These are phyloP conservation scores for Drosophila takahashii DNA, from an alignment of 1,140 invertebrate species.

Conservation along the genomic window DNA sequence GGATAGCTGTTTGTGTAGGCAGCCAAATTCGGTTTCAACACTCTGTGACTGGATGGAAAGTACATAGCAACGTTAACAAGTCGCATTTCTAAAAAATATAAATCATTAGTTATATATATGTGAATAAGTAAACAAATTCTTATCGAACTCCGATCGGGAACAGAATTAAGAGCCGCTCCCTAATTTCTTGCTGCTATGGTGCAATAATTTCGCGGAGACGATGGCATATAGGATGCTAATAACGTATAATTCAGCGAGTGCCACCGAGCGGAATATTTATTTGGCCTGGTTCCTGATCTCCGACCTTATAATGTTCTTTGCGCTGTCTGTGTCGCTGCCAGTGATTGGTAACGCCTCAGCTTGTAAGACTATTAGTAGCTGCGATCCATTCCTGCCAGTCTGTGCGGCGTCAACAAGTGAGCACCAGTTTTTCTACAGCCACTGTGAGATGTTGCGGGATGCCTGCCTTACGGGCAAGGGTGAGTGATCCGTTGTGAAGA, in stretches of 20 bases:
- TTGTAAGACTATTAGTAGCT: slow-evolving; percentile 55
- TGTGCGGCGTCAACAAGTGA: slow-evolving; percentile 62
- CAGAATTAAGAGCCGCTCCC: not conserved
- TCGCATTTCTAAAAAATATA: not conserved
- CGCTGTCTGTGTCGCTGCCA: slow-evolving; percentile 46
- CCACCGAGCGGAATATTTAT: slow-evolving; percentile 19
- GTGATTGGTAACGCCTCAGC: slow-evolving; percentile 28
- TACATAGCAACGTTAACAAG: slow-evolving; percentile 1
- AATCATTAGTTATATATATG: not conserved
- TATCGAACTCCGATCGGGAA: slow-evolving; percentile 7
- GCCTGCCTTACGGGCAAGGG: slow-evolving; percentile 75
- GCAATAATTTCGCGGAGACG: not conserved
- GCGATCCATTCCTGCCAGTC: slow-evolving; percentile 70
- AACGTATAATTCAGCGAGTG: slow-evolving; percentile 11
- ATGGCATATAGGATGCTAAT: slow-evolving; percentile 13
- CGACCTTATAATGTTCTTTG: slow-evolving; percentile 34
- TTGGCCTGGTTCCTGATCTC: slow-evolving; percentile 47
- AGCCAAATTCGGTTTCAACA: slow-evolving; percentile 15
- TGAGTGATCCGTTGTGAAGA: slow-evolving; percentile 15
- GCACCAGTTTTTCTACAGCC: slow-evolving; percentile 82
- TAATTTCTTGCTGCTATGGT: slow-evolving; percentile 6
- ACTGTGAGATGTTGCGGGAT: slow-evolving; percentile 78
- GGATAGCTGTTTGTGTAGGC: slow-evolving; percentile 38
- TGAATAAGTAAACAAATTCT: not conserved
- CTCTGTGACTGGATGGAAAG: slow-evolving; percentile 8